Evolutionary conservation across 2,888 invertebrate species (phyloP).

Genomic region (Chymomyza procnemis): DNA sequence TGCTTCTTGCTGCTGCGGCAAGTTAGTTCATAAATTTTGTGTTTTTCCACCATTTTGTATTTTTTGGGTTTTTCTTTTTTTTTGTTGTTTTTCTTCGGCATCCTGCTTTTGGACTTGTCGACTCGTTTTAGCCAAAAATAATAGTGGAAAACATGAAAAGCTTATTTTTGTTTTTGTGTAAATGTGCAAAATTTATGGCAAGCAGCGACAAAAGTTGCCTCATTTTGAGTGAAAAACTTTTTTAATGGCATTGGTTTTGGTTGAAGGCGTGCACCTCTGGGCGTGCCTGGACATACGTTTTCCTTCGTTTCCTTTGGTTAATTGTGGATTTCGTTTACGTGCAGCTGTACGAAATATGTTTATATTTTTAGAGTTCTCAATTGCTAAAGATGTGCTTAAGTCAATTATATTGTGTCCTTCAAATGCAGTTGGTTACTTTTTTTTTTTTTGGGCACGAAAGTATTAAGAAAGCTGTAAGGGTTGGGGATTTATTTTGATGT

Average conservation of each 20-base stretch:
- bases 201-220: slow-evolving; percentile 13
- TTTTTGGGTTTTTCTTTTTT: background rate
- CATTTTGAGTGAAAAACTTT: slow-evolving; percentile 28
- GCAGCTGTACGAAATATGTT: background rate
- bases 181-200: slow-evolving; percentile 20
- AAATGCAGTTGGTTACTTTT: no score
- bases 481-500: no score
- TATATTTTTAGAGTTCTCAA: background rate
- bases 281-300: background rate
- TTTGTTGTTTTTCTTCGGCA: background rate
- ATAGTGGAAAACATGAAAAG: background rate
- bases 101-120: background rate
- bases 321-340: background rate
- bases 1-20: slow-evolving; percentile 23
- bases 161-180: slow-evolving; percentile 12
- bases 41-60: slow-evolving; percentile 1
- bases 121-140: slow-evolving; percentile 4
- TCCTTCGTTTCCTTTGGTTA: background rate
- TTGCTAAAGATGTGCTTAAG: background rate
- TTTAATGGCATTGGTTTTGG: slow-evolving; percentile 29
- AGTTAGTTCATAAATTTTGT: slow-evolving; percentile 62
- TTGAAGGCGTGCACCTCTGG: background rate
- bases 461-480: no score
- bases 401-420: background rate
- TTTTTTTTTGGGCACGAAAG: no score